These are phyloP conservation scores for Microcebus ravelobensis DNA, from an alignment of 2,113 vertebrate species.

Conservation along the genomic window DNA sequence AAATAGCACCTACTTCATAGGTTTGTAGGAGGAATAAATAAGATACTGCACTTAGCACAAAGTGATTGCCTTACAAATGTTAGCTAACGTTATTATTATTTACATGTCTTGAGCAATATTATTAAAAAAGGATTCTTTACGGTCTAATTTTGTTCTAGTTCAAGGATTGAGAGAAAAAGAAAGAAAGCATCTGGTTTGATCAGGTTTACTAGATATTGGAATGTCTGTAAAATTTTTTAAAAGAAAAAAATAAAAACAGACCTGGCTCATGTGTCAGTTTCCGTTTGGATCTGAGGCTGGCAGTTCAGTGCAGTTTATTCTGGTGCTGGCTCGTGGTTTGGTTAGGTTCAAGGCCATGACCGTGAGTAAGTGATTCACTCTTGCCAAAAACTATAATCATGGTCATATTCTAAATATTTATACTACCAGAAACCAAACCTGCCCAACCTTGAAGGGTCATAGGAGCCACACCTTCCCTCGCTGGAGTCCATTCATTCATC, in stretches of 20 bases:
- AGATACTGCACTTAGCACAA: not conserved
- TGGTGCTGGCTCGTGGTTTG: conserved; percentile 14
- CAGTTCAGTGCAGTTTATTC: conserved; percentile 35
- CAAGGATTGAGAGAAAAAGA: not conserved
- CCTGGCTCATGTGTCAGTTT: conserved; percentile 5
- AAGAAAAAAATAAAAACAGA: not conserved
- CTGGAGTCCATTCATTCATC: not conserved
- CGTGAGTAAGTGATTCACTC: conserved; percentile 49
- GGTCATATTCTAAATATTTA: conserved; percentile 69
- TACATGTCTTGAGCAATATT: not conserved
- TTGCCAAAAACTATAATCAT: conserved; percentile 47
- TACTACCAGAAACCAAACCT: conserved; percentile 43
- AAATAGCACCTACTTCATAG: not conserved
- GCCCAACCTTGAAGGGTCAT: not conserved
- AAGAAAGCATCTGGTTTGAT: not conserved
- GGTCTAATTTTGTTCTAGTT: not conserved
- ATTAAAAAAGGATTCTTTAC: not conserved
- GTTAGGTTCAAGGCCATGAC: conserved; percentile 40
- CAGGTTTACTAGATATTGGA: not conserved
- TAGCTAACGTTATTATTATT: not conserved
- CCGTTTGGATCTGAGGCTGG: not conserved
- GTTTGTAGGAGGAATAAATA: not conserved
- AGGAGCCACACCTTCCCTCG: not conserved
- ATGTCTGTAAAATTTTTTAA: not conserved
- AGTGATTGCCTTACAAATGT: not conserved